phyloP scores from a whole-genome alignment of 2,113 vertebrate species.

The Dromas ardeola region DNA sequence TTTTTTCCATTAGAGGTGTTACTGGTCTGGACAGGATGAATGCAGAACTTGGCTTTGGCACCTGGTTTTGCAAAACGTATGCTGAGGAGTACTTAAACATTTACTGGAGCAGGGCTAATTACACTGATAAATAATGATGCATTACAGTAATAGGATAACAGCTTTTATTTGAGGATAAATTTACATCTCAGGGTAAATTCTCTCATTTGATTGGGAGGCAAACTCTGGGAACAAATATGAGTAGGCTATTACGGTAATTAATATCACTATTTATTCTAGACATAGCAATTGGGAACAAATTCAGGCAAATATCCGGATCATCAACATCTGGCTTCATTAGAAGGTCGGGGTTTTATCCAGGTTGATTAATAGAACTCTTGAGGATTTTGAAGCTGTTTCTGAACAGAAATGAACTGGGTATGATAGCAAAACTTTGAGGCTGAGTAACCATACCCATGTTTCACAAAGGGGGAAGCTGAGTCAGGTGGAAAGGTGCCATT shows the following conservation, averaged over 20 bases:
- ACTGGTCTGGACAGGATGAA: fast-evolving
- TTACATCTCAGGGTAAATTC: neutral
- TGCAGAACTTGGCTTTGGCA: neutral
- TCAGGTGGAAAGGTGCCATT: neutral
- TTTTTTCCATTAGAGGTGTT: neutral
- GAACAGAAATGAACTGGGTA: neutral
- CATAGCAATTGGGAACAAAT: neutral
- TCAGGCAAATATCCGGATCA: neutral
- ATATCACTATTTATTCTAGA: neutral
- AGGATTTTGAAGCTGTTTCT: neutral
- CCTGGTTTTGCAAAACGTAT: neutral
- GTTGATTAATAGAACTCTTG: neutral
- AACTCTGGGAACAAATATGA: neutral
- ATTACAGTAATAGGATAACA: neutral
- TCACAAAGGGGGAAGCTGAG: neutral
- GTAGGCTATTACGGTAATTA: neutral
- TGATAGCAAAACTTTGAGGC: neutral
- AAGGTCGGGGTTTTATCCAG: neutral
- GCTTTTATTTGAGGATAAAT: neutral
- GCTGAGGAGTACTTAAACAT: neutral
- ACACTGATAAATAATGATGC: neutral
- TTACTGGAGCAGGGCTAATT: neutral
- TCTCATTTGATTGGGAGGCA: neutral
- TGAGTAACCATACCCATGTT: neutral
- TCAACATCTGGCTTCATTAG: neutral